Evolutionary conservation across 2,113 vertebrate genomes (phyloP).

Genomic region (Theristicus caerulescens): DNA sequence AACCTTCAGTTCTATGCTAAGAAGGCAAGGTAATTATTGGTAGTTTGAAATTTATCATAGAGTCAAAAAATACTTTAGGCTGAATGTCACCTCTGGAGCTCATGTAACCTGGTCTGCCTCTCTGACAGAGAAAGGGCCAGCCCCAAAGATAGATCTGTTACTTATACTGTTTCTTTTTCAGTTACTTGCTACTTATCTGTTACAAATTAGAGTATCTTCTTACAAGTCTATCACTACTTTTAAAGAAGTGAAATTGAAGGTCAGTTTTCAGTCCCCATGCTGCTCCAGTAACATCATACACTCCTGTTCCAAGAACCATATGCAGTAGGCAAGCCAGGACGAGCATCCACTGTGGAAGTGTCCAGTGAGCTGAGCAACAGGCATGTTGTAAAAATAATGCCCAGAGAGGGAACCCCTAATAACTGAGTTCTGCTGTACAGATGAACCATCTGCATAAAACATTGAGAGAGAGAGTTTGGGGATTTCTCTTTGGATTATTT

Average conservation of each 20-base stretch:
- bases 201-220: neutral
- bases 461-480: neutral
- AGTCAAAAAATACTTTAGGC: neutral
- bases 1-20: neutral
- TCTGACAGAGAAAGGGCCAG: neutral
- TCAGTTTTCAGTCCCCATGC: neutral
- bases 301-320: neutral
- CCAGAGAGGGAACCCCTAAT: neutral
- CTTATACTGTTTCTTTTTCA: neutral
- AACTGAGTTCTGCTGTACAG: neutral
- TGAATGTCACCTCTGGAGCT: neutral
- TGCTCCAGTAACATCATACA: neutral
- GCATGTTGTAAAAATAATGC: neutral
- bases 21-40: rapidly evolving
- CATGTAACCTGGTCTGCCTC: neutral
- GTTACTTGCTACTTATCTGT: neutral
- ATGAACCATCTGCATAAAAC: neutral
- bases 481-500: neutral
- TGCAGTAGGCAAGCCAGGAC: neutral
- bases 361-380: neutral
- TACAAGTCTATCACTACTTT: neutral
- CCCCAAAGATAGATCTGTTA: neutral
- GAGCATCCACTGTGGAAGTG: neutral
- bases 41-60: neutral
- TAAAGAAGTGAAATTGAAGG: neutral